Evolutionary conservation across 2,113 vertebrate genomes (phyloP), one percentile per base, ranked within the genome.

Genomic region (Ammodytes marinus): DNA sequence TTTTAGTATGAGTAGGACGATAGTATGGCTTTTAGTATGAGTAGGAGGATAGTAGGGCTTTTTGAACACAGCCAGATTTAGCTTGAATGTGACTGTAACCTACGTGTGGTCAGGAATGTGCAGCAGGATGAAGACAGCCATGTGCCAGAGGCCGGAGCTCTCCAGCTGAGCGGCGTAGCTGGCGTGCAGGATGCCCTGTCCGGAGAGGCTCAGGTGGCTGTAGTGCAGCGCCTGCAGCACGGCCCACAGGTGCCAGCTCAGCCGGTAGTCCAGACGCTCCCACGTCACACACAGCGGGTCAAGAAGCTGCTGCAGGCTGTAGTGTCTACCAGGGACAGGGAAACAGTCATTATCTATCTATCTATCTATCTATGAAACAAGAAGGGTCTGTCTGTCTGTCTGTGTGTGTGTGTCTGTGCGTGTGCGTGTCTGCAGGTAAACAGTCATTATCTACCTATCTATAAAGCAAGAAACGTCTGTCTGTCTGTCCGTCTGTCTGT

Each of bases 191-290:
- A 97, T 92, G 0, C 96, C 97, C 69, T 96, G 95, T 6, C 95
- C 78, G 6, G 96, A 92, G 60, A 83, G 50, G 4, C 94, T 93
- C 17, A 99, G 95, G 74, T 99, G 98, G 19, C 72, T 94, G 82
- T 97, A 99, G 78, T 97, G 95, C 4, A 99, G 94, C 39, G 97
- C 95, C 54, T 97, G 93, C 0, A 99, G 94, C 60, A 97, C 97
- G 11, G 96, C 95, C 98, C 98, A 99, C 50, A 99, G 94, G 92
- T 99, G 98, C 98, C 98, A 99, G 70, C 96, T 97, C 5, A 99
- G 96, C 1, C 97, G 95, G 80, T 96, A 97, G 69, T 99, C 98
- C 92, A 99, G 91, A 3, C 96, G 96, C 88, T 97, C 94, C 0
- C 93, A 92, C 0, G 97, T 99, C 39, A 97, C n/a, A 0, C 96